These are phyloP conservation scores for Lordiphosa collinella DNA, from an alignment of 1,140 invertebrate genomes.

Conservation along the genomic window DNA sequence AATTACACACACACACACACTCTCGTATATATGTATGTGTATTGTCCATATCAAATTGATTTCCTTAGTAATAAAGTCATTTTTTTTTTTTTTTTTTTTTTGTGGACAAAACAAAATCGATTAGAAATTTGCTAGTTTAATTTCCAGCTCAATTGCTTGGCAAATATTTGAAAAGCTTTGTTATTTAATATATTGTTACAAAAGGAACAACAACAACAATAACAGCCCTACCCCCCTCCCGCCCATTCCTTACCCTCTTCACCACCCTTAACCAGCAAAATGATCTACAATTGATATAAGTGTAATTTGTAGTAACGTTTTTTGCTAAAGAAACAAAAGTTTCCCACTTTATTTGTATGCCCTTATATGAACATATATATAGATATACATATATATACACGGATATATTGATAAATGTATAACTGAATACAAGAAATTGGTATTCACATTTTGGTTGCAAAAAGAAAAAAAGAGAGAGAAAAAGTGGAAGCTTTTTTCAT, in stretches of 20 bases:
- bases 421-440: neutral
- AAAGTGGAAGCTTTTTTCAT: too few relatives aligned
- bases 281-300: slow-evolving; percentile 33
- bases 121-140: slow-evolving; percentile 64
- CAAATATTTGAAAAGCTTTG: slow-evolving; percentile 65
- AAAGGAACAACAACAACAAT: slow-evolving; percentile 13
- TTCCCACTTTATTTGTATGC: slow-evolving; percentile 41
- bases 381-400: slow-evolving; percentile 7
- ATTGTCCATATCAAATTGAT: slow-evolving; percentile 10
- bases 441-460: too few relatives aligned
- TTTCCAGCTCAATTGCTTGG: slow-evolving; percentile 67
- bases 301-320: slow-evolving; percentile 50
- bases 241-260: too few relatives aligned
- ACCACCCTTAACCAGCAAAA: neutral
- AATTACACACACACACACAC: neutral
- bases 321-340: slow-evolving; percentile 42
- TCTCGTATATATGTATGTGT: neutral
- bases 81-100: slow-evolving; percentile 1
- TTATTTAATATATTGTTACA: slow-evolving; percentile 50
- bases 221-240: neutral
- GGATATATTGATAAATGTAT: slow-evolving; percentile 8
- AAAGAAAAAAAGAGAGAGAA: too few relatives aligned
- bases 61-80: slow-evolving; percentile 1
- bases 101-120: slow-evolving; percentile 16
- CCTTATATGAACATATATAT: slow-evolving; percentile 20